A percentile compares a stretch with the other conserved stretches of the same genome.
phyloP scores from a whole-genome alignment of 1,140 invertebrate species.

The Leptinotarsa defecta region DNA sequence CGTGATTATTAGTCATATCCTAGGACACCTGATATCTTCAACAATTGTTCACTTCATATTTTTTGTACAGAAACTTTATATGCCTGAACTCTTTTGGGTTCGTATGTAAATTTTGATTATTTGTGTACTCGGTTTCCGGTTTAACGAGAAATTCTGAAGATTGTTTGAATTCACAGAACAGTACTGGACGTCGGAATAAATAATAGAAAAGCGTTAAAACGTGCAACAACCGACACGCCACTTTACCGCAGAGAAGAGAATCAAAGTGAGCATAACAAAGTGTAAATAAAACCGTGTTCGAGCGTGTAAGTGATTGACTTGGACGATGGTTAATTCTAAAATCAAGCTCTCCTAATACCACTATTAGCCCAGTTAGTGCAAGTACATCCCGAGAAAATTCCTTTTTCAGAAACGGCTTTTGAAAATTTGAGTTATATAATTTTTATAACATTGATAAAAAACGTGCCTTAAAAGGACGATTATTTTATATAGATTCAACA shows the following conservation, averaged over 20 bases:
- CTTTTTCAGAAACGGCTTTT: too few relatives aligned
- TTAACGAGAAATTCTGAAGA: not conserved
- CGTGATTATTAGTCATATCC: too few relatives aligned
- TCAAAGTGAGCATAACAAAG: constrained; percentile 6
- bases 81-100: too few relatives aligned
- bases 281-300: constrained; percentile 2
- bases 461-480: too few relatives aligned
- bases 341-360: not conserved
- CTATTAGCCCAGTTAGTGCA: not conserved
- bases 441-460: too few relatives aligned
- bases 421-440: too few relatives aligned
- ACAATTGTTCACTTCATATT: too few relatives aligned
- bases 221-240: not conserved
- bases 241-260: constrained; percentile 8
- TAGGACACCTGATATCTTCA: too few relatives aligned
- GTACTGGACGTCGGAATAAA: not conserved
- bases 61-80: too few relatives aligned
- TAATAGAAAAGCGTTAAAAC: constrained; percentile 3
- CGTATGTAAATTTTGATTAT: not conserved
- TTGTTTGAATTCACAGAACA: constrained; percentile 1
- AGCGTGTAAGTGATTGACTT: constrained; percentile 8
- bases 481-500: too few relatives aligned
- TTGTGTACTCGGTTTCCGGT: constrained; percentile 5
- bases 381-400: too few relatives aligned
- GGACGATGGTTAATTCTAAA: constrained; percentile 2